Evolutionary conservation across 1,140 invertebrate genomes (phyloP), one percentile per base, ranked within the genome.

Genomic region (Pseudomyrmex dendroicus): DNA sequence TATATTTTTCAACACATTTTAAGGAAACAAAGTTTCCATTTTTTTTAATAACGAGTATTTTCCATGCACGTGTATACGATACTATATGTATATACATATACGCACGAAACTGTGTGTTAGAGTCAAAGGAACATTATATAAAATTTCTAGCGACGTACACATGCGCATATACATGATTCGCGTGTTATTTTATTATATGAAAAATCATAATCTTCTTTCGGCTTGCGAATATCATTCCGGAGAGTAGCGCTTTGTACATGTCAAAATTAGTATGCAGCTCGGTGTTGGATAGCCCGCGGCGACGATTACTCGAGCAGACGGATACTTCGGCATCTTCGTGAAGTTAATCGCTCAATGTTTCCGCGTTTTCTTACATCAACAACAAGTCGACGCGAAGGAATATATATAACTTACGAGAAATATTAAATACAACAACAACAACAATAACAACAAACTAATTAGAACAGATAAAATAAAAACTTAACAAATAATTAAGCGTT

Each of bases 181-280:
- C 46, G 15, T 68, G n/a, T 22, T 52, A 35, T 70, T 52, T 52
- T 54, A 2, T 52, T 54, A 2, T 54, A 2, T 54, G 5, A 25
- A 68, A 52, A 54, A 17, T 63, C 9, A 0, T 35, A 2, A 50
- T 68, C 2, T 7, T 13, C 1, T 13, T 52, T 52, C 48, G 48
- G 12, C 3, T 52, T 52, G 50, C 50, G 13, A 52, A 13, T 12
- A 52, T 52, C 50, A 52, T 52, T 13, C 1, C 12, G n/a, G 0
- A 9, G 17, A 68, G 8, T 46, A 50, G 4, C 12, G 61, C 56
- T 82, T 73, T 2, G 13, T 63, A 35, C 63, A 68, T 13, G 13
- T 68, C 63, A 12, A 85, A 85, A 85, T 74, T 80, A 78, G 68
- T 84, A 73, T 67, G 46, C 68, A 20, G 57, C 15, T 57, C 68